These are phyloP conservation scores for Metaphire vulgaris DNA, from an alignment of 1,140 invertebrate species.

Conservation along the genomic window DNA sequence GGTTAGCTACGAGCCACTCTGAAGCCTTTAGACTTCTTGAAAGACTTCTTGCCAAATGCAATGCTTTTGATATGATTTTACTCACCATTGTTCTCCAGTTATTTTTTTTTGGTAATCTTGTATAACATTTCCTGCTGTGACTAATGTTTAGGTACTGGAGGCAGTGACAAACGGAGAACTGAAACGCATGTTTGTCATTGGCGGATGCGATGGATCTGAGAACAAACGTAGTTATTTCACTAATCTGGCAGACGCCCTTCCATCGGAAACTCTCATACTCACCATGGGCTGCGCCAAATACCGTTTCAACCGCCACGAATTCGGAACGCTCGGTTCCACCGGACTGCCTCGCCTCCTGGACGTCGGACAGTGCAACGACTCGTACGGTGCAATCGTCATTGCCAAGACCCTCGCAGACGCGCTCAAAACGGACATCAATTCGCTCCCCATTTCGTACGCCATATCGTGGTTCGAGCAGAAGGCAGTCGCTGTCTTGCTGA, in stretches of 20 bases:
- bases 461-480: conserved; percentile 39
- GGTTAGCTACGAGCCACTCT: neutral
- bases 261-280: conserved; percentile 34
- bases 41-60: neutral
- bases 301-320: conserved; percentile 34
- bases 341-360: conserved; percentile 37
- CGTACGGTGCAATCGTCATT: conserved; percentile 34
- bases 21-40: neutral
- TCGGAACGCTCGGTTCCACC: conserved; percentile 34
- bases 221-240: conserved; percentile 37
- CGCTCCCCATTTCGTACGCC: conserved; percentile 33
- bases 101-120: conserved; percentile 16
- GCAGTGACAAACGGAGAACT: conserved; percentile 32
- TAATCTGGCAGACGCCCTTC: conserved; percentile 31
- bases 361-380: conserved; percentile 38
- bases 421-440: conserved; percentile 36
- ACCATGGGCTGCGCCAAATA: conserved; percentile 40
- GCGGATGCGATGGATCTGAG: conserved; percentile 37
- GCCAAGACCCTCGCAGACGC: conserved; percentile 34
- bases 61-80: neutral
- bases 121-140: too few species aligned
- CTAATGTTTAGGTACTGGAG: conserved; percentile 33
- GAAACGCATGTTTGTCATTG: conserved; percentile 35
- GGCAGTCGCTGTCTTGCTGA: conserved; percentile 35
- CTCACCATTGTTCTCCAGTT: neutral